Evolutionary conservation across 2,113 vertebrate species (phyloP).

Genomic region (Myotis davidii): DNA sequence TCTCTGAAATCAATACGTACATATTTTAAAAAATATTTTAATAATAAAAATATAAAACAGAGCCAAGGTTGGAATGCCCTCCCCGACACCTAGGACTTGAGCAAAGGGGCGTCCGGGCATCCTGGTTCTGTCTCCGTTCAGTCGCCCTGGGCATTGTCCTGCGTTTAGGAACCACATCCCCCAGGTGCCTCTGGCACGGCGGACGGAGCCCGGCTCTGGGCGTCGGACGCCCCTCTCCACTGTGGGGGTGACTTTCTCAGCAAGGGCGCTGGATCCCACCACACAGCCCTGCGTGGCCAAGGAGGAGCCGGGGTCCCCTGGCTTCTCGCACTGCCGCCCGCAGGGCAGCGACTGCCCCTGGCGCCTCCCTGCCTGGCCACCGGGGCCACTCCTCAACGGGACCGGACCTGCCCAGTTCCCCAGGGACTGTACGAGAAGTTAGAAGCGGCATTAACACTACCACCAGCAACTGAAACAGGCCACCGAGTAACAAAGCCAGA

Average conservation of each 20-base stretch:
- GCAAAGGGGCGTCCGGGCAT: not conserved
- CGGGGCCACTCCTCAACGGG: accelerated
- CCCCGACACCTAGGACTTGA: not conserved
- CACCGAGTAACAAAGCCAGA: constrained; percentile 77
- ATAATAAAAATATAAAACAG: not conserved
- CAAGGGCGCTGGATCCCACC: too few species aligned
- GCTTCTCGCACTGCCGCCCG: not conserved
- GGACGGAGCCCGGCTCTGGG: not conserved
- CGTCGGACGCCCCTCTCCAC: not conserved
- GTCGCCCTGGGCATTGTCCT: not conserved
- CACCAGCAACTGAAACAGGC: constrained; percentile 84
- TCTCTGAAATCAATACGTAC: not conserved
- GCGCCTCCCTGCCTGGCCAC: not conserved
- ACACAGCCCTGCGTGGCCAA: too few species aligned
- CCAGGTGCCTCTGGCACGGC: not conserved
- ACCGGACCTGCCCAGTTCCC: constrained; percentile 73
- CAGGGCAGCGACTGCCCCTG: not conserved
- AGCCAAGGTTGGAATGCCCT: not conserved
- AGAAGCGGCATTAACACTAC: constrained; percentile 85
- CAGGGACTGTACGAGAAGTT: constrained; percentile 76
- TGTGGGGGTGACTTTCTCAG: not conserved
- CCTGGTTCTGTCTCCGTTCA: not conserved
- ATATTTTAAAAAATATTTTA: not conserved
- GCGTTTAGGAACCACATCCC: not conserved
- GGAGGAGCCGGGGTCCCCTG: not conserved